These are phyloP conservation scores for Beroe ovata DNA, from an alignment of 37 sponge, comb jelly and placozoan species.

Conservation along the genomic window DNA sequence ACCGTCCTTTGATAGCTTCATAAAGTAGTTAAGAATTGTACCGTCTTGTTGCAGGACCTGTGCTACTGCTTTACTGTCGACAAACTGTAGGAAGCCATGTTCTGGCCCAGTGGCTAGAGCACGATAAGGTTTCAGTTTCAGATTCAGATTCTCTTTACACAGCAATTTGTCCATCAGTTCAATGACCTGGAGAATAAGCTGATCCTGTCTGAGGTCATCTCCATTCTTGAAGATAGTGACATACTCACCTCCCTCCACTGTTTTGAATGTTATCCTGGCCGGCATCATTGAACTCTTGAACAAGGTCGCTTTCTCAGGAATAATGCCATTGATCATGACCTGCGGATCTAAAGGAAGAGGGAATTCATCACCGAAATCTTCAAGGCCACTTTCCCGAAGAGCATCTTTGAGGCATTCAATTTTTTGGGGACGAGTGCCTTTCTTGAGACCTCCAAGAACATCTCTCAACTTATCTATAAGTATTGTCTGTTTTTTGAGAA, in stretches of 20 bases:
- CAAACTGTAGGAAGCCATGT: slow-evolving; percentile 82
- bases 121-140: slow-evolving; percentile 94
- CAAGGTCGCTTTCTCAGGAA: slow-evolving; percentile 74
- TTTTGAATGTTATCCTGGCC: slow-evolving; percentile 78
- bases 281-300: slow-evolving; percentile 95
- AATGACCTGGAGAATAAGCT: slow-evolving; percentile 94
- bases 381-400: slow-evolving; percentile 16
- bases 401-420: slow-evolving; percentile 4
- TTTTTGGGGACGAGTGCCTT: slow-evolving; percentile 60
- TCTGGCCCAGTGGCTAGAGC: slow-evolving; percentile 83
- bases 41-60: slow-evolving; percentile 79
- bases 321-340: slow-evolving; percentile 69
- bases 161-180: slow-evolving; percentile 92
- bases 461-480: slow-evolving; percentile 60
- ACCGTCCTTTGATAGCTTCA: slow-evolving; percentile 37
- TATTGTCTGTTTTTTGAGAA: slow-evolving; percentile 45
- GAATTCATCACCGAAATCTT: slow-evolving; percentile 2
- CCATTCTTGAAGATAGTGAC: slow-evolving; percentile 93
- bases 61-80: slow-evolving; percentile 79
- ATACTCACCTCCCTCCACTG: slow-evolving; percentile 73
- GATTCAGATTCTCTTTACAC: slow-evolving; percentile 91
- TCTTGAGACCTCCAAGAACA: not conserved
- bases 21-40: slow-evolving; percentile 78
- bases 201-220: slow-evolving; percentile 96
- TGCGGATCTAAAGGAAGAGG: slow-evolving; percentile 31